Conservation (phyloP, 2,113 vertebrate genomes). For the Gopherus evgoodei region DNA sequence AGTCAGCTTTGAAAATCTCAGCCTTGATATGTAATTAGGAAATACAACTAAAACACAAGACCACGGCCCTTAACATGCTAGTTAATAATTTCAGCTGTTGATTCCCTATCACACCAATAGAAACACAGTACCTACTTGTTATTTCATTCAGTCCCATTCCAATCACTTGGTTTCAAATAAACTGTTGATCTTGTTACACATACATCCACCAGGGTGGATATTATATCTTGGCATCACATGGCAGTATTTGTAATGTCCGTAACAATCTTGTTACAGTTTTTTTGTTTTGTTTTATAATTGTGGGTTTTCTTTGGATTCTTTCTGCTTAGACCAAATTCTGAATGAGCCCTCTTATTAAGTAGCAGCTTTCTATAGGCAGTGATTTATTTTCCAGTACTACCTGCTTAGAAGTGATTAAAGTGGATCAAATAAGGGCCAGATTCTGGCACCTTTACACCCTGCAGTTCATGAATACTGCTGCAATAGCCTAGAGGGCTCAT, state of each 20-base stretch:
- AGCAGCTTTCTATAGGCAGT: not conserved
- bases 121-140: not conserved
- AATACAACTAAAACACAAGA: not conserved
- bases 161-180: not conserved
- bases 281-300: not conserved
- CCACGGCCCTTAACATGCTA: not conserved
- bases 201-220: constrained; percentile 66
- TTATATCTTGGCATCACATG: not conserved
- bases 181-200: not conserved
- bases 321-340: not conserved
- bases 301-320: not conserved
- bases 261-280: not conserved
- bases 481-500: not conserved
- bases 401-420: not conserved
- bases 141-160: fast-evolving
- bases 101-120: not conserved
- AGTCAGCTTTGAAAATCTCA: not conserved
- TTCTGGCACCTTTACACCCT: not conserved
- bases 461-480: not conserved
- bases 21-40: not conserved
- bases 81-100: not conserved
- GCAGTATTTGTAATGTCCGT: not conserved
- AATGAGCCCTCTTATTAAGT: not conserved
- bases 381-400: not conserved
- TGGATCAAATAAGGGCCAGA: not conserved